Evolutionary conservation across 1,140 invertebrate genomes (phyloP).

Genomic region (Hyles vespertilio): DNA sequence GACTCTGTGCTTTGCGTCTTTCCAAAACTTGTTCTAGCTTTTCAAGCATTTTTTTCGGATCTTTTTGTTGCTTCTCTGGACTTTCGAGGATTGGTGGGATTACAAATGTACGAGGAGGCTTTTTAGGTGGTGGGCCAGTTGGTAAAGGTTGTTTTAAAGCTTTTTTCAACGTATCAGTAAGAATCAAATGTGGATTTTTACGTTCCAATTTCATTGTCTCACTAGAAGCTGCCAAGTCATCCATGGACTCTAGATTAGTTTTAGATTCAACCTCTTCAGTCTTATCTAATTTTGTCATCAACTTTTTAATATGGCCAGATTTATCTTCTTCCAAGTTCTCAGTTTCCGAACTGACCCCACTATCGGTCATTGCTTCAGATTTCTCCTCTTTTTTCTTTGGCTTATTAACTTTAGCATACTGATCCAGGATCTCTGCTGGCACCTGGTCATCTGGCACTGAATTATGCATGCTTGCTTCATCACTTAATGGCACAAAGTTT

Average conservation of each 20-base stretch:
- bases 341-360: constrained; percentile 72
- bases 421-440: constrained; percentile 67
- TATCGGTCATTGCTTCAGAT: constrained; percentile 64
- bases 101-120: constrained; percentile 81
- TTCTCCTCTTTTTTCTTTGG: constrained; percentile 58
- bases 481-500: constrained; percentile 36
- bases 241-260: constrained; percentile 47
- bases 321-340: constrained; percentile 64
- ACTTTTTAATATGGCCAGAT: constrained; percentile 32
- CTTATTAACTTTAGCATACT: constrained; percentile 74
- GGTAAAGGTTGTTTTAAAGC: constrained; percentile 80
- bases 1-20: constrained; percentile 46
- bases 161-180: constrained; percentile 78
- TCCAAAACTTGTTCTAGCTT: constrained; percentile 77
- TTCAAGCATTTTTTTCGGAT: constrained; percentile 77
- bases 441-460: constrained; percentile 61
- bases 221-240: constrained; percentile 53
- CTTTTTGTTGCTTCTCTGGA: constrained; percentile 56
- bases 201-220: constrained; percentile 60
- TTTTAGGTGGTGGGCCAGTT: constrained; percentile 81
- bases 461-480: constrained; percentile 21
- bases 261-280: constrained; percentile 16
- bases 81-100: constrained; percentile 32
- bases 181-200: constrained; percentile 59
- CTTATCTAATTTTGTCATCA: constrained; percentile 11